phyloP scores from a whole-genome alignment of 2,113 vertebrate genomes.

The Galemys pyrenaicus region DNA sequence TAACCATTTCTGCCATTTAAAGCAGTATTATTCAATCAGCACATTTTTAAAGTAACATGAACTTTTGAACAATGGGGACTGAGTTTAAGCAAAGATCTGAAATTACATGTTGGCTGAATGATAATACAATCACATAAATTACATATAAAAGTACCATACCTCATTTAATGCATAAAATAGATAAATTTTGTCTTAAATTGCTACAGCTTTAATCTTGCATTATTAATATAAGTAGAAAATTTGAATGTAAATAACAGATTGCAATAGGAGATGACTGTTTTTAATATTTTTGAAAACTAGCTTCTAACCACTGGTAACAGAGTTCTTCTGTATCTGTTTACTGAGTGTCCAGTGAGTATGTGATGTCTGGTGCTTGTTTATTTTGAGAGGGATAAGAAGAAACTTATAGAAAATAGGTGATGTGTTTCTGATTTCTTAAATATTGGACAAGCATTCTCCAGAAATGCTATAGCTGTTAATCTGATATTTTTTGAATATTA shows the following conservation, averaged over 20 bases:
- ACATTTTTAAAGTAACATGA: slow-evolving; percentile 27
- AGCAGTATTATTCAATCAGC: slow-evolving; percentile 43
- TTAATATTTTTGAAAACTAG: neutral
- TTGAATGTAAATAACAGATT: neutral
- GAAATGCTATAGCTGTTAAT: neutral
- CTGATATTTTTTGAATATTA: neutral
- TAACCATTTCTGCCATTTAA: slow-evolving; percentile 56
- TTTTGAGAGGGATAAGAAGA: neutral
- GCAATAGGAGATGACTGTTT: neutral
- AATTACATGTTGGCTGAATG: slow-evolving; percentile 4
- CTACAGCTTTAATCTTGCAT: neutral
- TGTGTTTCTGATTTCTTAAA: neutral
- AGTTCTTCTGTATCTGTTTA: neutral
- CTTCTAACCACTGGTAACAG: neutral
- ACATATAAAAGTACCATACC: neutral
- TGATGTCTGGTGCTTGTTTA: neutral
- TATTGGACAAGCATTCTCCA: neutral
- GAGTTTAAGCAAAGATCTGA: slow-evolving; percentile 24
- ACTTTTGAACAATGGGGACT: neutral
- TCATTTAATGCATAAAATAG: neutral
- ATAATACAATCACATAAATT: neutral
- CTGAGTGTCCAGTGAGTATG: neutral
- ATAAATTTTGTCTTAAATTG: neutral
- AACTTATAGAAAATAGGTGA: neutral
- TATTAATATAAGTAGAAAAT: neutral